Conservation (phyloP, 2,888 invertebrate species). For the Embidobia sp. region DNA sequence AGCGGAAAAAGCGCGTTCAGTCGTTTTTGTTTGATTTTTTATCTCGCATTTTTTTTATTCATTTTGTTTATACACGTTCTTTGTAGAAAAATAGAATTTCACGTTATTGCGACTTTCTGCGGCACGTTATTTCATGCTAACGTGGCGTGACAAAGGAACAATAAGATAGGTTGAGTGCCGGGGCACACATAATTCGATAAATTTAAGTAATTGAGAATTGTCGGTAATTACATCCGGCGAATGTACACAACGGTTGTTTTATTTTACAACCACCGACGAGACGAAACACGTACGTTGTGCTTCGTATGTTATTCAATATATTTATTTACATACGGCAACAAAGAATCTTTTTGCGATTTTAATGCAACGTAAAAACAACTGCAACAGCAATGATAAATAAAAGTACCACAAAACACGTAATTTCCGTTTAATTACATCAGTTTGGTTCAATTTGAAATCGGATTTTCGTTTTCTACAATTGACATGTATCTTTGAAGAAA, state of each 20-base stretch:
- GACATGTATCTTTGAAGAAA: too few species aligned
- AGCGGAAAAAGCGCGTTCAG: conserved; percentile 36
- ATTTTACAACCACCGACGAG: conserved; percentile 19
- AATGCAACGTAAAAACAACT: conserved; percentile 22
- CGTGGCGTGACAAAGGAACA: conserved; percentile 25
- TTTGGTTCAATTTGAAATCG: background rate
- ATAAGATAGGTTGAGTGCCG: conserved; percentile 19
- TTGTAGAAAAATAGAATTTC: conserved; percentile 24
- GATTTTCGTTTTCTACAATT: too few species aligned
- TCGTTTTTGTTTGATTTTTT: conserved; percentile 17
- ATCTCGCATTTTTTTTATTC: conserved; percentile 6
- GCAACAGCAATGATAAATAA: conserved; percentile 12
- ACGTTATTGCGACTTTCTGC: conserved; percentile 46
- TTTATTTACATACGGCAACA: conserved; percentile 37
- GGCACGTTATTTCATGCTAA: conserved; percentile 44
- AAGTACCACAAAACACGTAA: conserved; percentile 10
- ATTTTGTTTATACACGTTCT: conserved; percentile 1
- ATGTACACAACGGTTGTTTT: conserved; percentile 24
- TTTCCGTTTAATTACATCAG: background rate
- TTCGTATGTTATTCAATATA: conserved; percentile 7
- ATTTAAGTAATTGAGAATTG: conserved; percentile 59
- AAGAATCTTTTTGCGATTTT: conserved; percentile 22
- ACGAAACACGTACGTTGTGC: conserved; percentile 27
- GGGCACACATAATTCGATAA: conserved; percentile 51
- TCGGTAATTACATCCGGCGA: conserved; percentile 44